phyloP scores from a whole-genome alignment of 2,797 vertebrate species.

The Bufotes viridis region DNA sequence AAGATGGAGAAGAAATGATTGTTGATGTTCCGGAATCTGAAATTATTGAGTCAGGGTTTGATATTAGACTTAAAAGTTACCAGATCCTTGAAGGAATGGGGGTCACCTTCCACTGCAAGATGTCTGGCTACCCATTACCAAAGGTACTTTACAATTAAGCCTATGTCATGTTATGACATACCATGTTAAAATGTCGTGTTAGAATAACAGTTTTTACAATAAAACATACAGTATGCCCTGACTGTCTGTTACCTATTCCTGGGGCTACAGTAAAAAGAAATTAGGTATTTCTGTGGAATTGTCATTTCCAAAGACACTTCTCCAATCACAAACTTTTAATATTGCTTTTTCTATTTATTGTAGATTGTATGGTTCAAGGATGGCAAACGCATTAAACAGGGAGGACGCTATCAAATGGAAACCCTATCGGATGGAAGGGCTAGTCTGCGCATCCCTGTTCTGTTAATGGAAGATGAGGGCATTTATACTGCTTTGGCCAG shows the following conservation, averaged over 20 bases:
- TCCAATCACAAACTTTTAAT: neutral
- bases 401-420: conserved; percentile 88
- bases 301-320: neutral
- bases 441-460: conserved; percentile 87
- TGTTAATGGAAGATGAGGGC: conserved; percentile 94
- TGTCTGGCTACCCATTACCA: conserved; percentile 87
- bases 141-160: conserved; percentile 78
- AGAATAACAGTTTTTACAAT: neutral
- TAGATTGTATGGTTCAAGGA: conserved; percentile 98
- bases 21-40: conserved; percentile 84
- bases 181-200: neutral
- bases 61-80: conserved; percentile 91
- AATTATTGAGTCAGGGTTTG: conserved; percentile 84
- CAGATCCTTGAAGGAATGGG: conserved; percentile 92
- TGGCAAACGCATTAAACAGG: conserved; percentile 86
- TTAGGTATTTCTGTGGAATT: neutral
- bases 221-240: neutral
- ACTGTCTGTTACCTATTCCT: neutral
- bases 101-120: conserved; percentile 95
- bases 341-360: neutral
- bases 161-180: neutral
- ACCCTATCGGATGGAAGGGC: conserved; percentile 90
- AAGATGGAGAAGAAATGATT: conserved; percentile 90
- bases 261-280: neutral
- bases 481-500: conserved; percentile 92